phyloP scores from a whole-genome alignment of 2,888 invertebrate species.

The Lasioglossum pauxillum region DNA sequence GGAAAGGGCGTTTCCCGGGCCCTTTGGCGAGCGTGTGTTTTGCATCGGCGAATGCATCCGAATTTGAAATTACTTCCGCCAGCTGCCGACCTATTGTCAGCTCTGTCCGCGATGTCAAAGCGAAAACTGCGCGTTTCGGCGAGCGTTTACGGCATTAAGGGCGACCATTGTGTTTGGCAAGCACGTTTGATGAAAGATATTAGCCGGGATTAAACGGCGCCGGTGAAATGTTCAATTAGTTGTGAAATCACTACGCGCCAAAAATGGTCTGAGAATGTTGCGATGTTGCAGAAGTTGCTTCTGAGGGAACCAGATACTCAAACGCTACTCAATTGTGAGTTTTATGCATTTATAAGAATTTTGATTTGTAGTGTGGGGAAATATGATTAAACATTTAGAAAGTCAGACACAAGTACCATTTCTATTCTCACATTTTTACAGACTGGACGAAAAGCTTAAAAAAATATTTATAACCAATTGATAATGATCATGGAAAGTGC shows the following conservation, averaged over 20 bases:
- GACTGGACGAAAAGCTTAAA: too few species aligned
- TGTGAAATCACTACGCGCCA: neutral
- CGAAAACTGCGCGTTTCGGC: neutral
- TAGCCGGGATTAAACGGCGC: neutral
- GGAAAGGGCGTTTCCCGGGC: slow-evolving; percentile 29
- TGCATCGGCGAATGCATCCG: slow-evolving; percentile 23
- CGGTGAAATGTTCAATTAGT: neutral
- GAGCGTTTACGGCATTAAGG: neutral
- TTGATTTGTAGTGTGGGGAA: too few species aligned
- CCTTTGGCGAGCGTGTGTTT: slow-evolving; percentile 14
- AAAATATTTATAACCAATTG: neutral
- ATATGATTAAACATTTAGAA: too few species aligned
- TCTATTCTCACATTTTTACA: too few species aligned
- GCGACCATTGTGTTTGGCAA: neutral
- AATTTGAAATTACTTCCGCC: slow-evolving; percentile 32
- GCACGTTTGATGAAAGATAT: neutral
- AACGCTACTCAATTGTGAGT: neutral
- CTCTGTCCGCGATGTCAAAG: neutral
- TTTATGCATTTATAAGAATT: neutral
- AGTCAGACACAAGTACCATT: too few species aligned
- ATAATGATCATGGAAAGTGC: neutral
- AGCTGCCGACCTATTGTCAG: neutral
- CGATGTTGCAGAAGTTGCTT: neutral
- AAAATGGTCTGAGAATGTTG: neutral
- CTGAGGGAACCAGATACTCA: neutral